Evolutionary conservation across 2,797 vertebrate genomes (phyloP).

Genomic region (Propithecus perrieri): DNA sequence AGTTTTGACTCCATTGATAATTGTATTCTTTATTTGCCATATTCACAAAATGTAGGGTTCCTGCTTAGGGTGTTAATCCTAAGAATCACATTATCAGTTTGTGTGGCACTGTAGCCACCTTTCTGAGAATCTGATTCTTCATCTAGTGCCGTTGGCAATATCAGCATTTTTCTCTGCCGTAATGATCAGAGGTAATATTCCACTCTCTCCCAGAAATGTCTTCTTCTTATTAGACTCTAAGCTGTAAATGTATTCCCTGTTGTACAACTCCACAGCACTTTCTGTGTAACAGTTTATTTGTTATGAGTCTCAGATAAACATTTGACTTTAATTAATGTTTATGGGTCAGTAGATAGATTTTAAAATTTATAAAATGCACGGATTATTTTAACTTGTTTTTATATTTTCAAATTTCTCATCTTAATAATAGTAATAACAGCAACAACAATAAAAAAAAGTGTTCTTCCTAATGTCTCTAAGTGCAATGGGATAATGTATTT

Average conservation of each 20-base stretch:
- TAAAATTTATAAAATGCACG: neutral
- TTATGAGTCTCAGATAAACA: neutral
- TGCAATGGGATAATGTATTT: constrained; percentile 34
- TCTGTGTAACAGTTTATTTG: neutral
- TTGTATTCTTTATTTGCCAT: neutral
- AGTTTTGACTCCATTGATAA: neutral
- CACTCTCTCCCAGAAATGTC: neutral
- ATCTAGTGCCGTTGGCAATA: too few relatives aligned
- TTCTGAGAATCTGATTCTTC: neutral
- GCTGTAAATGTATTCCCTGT: neutral
- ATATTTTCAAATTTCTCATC: constrained; percentile 2
- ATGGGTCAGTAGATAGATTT: constrained; percentile 7
- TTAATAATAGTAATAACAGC: constrained; percentile 1
- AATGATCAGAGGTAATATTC: neutral
- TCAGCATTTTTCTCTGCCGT: neutral
- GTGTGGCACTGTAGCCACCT: rapidly evolving
- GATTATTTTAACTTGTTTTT: constrained; percentile 39
- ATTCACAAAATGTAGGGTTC: neutral
- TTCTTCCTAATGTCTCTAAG: neutral
- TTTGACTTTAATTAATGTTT: constrained; percentile 11
- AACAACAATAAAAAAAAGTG: neutral
- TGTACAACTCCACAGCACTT: neutral
- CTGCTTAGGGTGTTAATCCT: neutral
- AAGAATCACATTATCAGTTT: neutral
- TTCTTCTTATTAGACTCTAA: neutral